These are phyloP conservation scores for Phaedon cochleariae DNA, from an alignment of 2,888 invertebrate genomes.

Conservation along the genomic window DNA sequence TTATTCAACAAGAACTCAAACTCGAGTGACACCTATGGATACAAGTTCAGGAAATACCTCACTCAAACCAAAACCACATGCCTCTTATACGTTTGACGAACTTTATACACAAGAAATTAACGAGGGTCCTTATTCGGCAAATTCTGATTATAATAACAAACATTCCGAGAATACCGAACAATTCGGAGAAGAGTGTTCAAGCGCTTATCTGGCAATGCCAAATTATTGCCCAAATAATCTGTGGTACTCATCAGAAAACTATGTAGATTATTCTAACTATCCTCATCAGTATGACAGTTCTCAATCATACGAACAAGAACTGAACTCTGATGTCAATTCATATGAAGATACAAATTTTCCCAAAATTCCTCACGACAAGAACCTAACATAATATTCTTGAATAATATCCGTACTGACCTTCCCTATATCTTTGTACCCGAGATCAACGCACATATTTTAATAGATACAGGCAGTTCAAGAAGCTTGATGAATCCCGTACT, in stretches of 20 bases:
- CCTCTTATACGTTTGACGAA: not conserved
- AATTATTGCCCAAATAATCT: too few relatives aligned
- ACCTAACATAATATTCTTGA: not conserved
- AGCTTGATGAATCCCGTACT: not conserved
- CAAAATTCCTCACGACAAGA: not conserved
- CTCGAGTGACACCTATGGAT: too few relatives aligned
- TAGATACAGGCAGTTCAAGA: slow-evolving; percentile 2
- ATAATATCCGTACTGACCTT: too few relatives aligned
- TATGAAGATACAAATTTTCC: not conserved
- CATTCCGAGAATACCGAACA: not conserved
- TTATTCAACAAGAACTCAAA: too few relatives aligned
- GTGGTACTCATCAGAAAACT: too few relatives aligned
- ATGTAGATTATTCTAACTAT: not conserved
- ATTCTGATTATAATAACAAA: not conserved
- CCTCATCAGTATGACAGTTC: too few relatives aligned
- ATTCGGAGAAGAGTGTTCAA: not conserved
- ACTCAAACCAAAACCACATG: not conserved
- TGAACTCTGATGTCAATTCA: too few relatives aligned
- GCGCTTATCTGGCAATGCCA: too few relatives aligned
- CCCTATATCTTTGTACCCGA: too few relatives aligned
- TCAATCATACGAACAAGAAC: too few relatives aligned
- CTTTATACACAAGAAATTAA: not conserved
- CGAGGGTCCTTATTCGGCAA: not conserved
- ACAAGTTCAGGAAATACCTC: too few relatives aligned
- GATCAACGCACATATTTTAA: slow-evolving; percentile 3